Evolutionary conservation across 1,140 invertebrate species (phyloP).

Genomic region (Stratiolaelaps scimitus): DNA sequence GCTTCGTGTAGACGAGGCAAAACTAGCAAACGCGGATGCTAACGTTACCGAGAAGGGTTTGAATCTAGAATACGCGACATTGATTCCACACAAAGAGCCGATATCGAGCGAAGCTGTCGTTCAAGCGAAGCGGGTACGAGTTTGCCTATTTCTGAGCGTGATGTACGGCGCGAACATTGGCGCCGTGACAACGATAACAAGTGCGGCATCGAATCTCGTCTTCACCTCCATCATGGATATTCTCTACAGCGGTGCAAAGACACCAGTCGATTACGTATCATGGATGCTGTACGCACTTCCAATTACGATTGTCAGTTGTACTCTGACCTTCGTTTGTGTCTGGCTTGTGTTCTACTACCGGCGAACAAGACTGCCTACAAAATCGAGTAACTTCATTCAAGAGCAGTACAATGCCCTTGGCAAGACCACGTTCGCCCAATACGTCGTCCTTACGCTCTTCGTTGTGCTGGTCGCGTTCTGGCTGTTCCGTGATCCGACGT

Average conservation of each 20-base stretch:
- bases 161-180: conserved; percentile 15
- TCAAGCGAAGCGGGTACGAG: background rate
- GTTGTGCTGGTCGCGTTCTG: conserved; percentile 46
- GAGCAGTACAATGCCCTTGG: conserved; percentile 3
- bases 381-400: background rate
- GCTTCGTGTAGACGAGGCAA: too few relatives aligned
- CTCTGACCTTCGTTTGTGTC: background rate
- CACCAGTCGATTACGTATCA: conserved; percentile 7
- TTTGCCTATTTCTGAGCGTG: conserved; percentile 10
- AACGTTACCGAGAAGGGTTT: background rate
- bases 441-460: conserved; percentile 43
- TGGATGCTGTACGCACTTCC: conserved; percentile 14
- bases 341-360: background rate
- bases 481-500: conserved; percentile 47
- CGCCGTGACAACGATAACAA: background rate
- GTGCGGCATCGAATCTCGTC: conserved; percentile 8
- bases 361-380: background rate
- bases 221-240: conserved; percentile 13
- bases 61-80: background rate
- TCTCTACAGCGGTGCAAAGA: background rate
- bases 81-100: background rate
- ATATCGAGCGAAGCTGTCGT: background rate
- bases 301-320: background rate
- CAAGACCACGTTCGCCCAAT: conserved; percentile 44
- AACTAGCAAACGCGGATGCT: background rate